phyloP scores from a whole-genome alignment of 2,888 invertebrate genomes.

The Carabus problematicus region DNA sequence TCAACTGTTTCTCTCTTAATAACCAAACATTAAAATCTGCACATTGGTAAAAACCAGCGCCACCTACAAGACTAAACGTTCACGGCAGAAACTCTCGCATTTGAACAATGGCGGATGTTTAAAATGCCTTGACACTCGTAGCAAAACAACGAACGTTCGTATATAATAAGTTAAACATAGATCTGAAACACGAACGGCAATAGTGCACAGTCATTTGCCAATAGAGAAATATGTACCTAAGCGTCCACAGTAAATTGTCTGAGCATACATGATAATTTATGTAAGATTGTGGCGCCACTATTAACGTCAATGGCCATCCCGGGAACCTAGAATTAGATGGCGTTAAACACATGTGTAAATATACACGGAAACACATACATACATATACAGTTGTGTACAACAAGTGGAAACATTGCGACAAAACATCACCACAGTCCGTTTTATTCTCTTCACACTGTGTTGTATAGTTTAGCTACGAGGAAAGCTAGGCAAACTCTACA shows the following conservation, averaged over 20 bases:
- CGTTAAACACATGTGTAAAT: slow-evolving; percentile 31
- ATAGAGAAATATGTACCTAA: neutral
- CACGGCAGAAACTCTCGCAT: too few relatives aligned
- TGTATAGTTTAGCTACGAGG: too few relatives aligned
- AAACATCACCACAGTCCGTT: too few relatives aligned
- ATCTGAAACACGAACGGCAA: slow-evolving; percentile 3
- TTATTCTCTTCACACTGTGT: too few relatives aligned
- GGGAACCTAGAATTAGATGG: slow-evolving; percentile 24
- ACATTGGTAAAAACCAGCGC: neutral
- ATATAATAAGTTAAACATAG: slow-evolving; percentile 1
- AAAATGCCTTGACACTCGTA: neutral
- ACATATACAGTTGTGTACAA: too few relatives aligned
- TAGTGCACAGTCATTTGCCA: slow-evolving; percentile 32
- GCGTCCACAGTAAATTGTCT: slow-evolving; percentile 22
- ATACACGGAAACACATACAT: neutral
- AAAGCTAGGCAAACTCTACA: too few relatives aligned
- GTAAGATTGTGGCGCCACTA: slow-evolving; percentile 38
- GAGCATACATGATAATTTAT: slow-evolving; percentile 34
- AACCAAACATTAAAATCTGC: slow-evolving; percentile 4
- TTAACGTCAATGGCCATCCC: slow-evolving; percentile 36
- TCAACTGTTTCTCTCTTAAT: slow-evolving; percentile 13
- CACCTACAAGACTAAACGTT: too few relatives aligned
- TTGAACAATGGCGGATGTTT: too few relatives aligned
- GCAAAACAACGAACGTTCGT: neutral
- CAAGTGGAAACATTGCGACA: too few relatives aligned